Base-by-base conservation (phyloP, 2,888 invertebrate species). In the Hirudinaria manillensis region DNA sequence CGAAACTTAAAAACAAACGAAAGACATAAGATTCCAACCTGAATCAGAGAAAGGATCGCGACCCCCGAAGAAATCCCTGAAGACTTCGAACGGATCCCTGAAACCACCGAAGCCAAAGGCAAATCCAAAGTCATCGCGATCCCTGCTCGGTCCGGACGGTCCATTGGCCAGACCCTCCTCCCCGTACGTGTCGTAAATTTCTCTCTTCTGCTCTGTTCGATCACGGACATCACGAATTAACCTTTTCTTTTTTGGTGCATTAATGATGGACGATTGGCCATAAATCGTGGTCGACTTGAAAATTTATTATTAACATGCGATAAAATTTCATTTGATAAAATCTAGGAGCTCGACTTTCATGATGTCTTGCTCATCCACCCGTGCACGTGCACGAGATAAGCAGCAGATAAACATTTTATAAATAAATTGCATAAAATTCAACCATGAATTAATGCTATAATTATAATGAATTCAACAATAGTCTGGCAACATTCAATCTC, bases 31-130 rank as follows among this genome's bases (percentile, higher is more conserved):
- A 7, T 61, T 27, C 61, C 29, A 24, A 29, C 61, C 61, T 10
- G 61, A 88, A 82, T 93, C 92, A 80, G 90, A 90, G 85, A 96
- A 93, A 45, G 93, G 91, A 82, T 90, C 89, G 66, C 90, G 81
- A 53, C 83, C 91, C 68, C 93, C 93, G 86, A 99, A 99, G 88
- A 99, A 99, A 86, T 99, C 98, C 87, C 93, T 91, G 88, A 99
- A 99, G 75, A 99, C 96, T 82, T 98, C 98, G 83, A 96, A 94
- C 34, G 98, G 98, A 85, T 97, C 95, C 85, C 97, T 91, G 90
- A 99, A 99, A 82, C 91, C 90, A 83, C 89, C 90, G 77, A 80
- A 81, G 27, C 56, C 53, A 75, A 72, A 76, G n/a, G 32, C 45
- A 29, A 68, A 72, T 36, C 32, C 32, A n/a, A 56, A 55, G 24